Evolutionary conservation across 35 echinoderm and acorn worm genomes (phyloP).

Genomic region (Heliocidaris erythrogramma): DNA sequence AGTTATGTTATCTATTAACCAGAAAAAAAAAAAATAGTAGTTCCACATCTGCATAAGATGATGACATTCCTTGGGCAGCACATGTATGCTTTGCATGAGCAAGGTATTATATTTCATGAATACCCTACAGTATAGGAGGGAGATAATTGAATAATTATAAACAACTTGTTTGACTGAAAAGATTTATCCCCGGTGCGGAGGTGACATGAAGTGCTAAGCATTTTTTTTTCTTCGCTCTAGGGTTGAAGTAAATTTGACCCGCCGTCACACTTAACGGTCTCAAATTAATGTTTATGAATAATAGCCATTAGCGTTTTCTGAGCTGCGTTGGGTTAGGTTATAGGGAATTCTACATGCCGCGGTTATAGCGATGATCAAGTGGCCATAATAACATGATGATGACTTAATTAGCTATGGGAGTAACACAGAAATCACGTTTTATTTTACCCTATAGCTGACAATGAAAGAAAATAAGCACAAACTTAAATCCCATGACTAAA

Average conservation of each 20-base stretch:
- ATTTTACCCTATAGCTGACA: too few relatives aligned
- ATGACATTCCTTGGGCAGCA: background rate
- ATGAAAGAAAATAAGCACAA: too few relatives aligned
- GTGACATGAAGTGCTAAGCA: background rate
- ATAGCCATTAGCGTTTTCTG: background rate
- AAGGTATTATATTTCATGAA: background rate
- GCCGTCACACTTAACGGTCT: background rate
- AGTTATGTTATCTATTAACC: too few relatives aligned
- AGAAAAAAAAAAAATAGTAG: background rate
- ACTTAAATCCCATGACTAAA: too few relatives aligned
- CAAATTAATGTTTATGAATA: constrained; percentile 19
- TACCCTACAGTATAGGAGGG: background rate
- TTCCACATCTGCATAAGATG: background rate
- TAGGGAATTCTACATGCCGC: background rate
- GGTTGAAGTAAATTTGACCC: background rate
- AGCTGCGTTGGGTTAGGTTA: background rate
- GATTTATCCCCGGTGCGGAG: background rate
- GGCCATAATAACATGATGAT: background rate
- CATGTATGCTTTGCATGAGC: background rate
- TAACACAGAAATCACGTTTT: too few relatives aligned
- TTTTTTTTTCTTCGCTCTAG: background rate
- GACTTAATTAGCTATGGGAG: background rate
- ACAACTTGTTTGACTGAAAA: background rate
- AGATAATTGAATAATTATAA: constrained; percentile 20
- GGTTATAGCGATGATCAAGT: background rate